Evolutionary conservation across 2,113 vertebrate species (phyloP).

Genomic region (Pterocles burchelli): DNA sequence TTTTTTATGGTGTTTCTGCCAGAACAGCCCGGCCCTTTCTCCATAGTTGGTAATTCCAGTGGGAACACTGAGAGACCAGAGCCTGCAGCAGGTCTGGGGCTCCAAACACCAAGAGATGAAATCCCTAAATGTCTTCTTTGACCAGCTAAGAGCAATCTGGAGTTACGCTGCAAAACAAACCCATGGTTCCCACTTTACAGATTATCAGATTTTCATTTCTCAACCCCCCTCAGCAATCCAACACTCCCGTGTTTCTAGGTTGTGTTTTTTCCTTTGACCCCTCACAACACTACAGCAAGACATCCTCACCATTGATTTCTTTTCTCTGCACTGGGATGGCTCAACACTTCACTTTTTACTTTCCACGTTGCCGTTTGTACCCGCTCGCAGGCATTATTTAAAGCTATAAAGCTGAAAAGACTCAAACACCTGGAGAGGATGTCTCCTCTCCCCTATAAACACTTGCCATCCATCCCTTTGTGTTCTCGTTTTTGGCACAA

Average conservation of each 20-base stretch:
- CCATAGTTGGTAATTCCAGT: not conserved
- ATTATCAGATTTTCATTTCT: not conserved
- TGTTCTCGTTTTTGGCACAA: not conserved
- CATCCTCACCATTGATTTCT: slow-evolving; percentile 27
- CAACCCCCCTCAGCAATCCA: not conserved
- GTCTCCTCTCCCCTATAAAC: slow-evolving; percentile 3
- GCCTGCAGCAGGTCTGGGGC: not conserved
- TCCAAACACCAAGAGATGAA: not conserved
- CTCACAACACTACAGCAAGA: slow-evolving; percentile 14
- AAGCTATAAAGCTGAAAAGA: not conserved
- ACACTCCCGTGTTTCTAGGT: not conserved
- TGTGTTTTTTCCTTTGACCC: not conserved
- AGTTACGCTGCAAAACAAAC: not conserved
- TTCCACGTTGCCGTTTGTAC: slow-evolving; percentile 25
- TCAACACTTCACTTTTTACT: not conserved
- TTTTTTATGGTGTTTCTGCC: not conserved
- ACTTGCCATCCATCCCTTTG: slow-evolving; percentile 16
- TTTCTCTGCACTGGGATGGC: not conserved
- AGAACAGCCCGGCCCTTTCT: not conserved
- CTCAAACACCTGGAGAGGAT: not conserved
- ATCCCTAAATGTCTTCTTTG: not conserved
- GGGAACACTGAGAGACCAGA: not conserved
- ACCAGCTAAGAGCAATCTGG: not conserved
- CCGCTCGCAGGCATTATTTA: slow-evolving; percentile 9
- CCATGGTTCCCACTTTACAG: not conserved